Evolutionary conservation across 2,113 vertebrate genomes (phyloP), one percentile per base, ranked within the genome.

Genomic region (Calidris pugnax): DNA sequence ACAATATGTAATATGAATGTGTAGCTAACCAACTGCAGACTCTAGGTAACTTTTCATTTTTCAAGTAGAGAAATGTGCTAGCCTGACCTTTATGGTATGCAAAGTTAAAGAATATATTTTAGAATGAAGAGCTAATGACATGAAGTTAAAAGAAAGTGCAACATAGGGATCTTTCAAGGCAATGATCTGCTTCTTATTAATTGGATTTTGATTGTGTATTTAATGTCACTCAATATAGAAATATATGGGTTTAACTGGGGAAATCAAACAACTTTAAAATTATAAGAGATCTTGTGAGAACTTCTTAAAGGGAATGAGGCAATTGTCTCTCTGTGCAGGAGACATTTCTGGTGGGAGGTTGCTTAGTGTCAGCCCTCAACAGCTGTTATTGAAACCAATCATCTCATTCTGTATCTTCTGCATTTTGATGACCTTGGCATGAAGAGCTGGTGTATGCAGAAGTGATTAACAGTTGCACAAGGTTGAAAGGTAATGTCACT

Each of bases 401-500:
- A 30, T 78, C 47, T 81, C 27, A 72, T 67, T 90, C 43, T 60
- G 18, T 75, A 23, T 89, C 80, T 89, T 79, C 82, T 77, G 21
- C 55, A 85, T 78, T 92, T 83, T 92, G 53, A 91, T 85, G 84
- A 89, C 47, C 80, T 89, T 81, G 60, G 33, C 56, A 77, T 60
- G 66, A 81, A 63, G 26, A 89, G 37, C 32, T 84, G 76, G 28
- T 43, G 14, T 35, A 66, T 17, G 28, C 47, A 86, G 64, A 78
- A 92, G 73, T 75, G 80, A 90, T 92, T 77, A 95, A 88, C 59
- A 93, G 79, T 84, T 71, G 64, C 69, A 85, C 47, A 51, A 50
- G 79, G 45, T 21, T 67, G 72, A 79, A 92, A 89, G 47, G 47
- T 27, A 81, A 16, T 63, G 55, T 67, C 81, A 63, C 22, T 50